Conservation (phyloP, 2,113 vertebrate species). For the Damaliscus lunatus region DNA sequence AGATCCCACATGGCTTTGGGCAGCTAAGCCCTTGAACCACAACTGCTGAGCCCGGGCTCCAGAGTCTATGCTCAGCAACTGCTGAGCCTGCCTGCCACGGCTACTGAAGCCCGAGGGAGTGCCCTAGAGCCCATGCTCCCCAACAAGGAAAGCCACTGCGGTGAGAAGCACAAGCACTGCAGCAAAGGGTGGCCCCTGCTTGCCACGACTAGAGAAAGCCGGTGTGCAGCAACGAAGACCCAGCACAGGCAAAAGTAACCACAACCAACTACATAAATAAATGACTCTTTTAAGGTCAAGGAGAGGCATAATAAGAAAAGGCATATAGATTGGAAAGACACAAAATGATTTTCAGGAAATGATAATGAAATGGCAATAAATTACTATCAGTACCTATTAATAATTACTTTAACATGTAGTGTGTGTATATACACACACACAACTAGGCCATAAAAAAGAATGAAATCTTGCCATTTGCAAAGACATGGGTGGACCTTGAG, state of each 20-base stretch:
- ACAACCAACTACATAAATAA: neutral
- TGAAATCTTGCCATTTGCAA: neutral
- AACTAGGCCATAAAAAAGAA: neutral
- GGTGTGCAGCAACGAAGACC: accelerated
- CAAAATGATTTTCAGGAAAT: neutral
- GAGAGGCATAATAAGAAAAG: neutral
- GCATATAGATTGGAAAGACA: neutral
- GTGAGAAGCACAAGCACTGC: neutral
- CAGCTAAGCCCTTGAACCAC: neutral
- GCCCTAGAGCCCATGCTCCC: neutral
- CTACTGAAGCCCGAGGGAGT: neutral
- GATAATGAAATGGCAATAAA: neutral
- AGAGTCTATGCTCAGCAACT: neutral
- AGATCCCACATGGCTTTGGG: neutral
- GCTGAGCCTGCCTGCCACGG: neutral
- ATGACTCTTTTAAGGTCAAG: neutral
- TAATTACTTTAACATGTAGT: neutral
- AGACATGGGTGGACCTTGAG: neutral
- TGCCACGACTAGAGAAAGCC: neutral
- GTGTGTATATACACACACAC: neutral
- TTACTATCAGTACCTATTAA: neutral
- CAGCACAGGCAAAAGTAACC: neutral
- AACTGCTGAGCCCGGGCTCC: neutral
- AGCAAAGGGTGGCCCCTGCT: neutral
- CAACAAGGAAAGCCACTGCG: accelerated